These are phyloP conservation scores for Saimiri boliviensis DNA, from an alignment of 2,113 vertebrate genomes.

Conservation along the genomic window DNA sequence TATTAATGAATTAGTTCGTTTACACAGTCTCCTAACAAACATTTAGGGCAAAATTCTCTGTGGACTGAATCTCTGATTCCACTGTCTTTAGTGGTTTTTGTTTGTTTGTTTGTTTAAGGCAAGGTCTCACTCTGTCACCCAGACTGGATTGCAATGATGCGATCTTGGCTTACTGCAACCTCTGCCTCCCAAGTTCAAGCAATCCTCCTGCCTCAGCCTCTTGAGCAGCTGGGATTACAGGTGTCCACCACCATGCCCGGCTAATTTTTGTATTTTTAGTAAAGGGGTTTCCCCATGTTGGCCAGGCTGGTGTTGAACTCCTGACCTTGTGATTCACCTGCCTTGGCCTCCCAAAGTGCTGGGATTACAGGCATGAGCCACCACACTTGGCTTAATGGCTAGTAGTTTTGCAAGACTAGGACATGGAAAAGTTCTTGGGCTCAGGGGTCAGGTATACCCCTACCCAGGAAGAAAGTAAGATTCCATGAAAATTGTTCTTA, in stretches of 20 bases:
- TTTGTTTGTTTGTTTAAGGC: not conserved
- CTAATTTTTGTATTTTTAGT: no score
- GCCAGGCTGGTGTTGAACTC: no score
- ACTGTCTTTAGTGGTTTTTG: not conserved
- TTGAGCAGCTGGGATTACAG: no score
- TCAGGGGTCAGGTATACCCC: not conserved
- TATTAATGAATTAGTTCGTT: not conserved
- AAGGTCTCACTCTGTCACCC: not conserved
- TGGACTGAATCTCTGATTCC: not conserved
- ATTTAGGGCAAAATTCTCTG: not conserved
- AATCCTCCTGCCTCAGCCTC: no score
- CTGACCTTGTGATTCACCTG: no score
- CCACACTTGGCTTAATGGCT: not conserved
- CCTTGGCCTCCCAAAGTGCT: no score
- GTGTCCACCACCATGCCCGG: no score
- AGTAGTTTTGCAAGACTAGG: not conserved
- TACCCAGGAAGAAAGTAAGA: not conserved
- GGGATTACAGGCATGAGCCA: no score
- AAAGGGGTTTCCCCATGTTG: no score
- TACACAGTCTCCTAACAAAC: not conserved
- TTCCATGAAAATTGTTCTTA: not conserved
- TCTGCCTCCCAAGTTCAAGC: no score
- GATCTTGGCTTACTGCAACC: no score
- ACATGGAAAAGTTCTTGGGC: not conserved
- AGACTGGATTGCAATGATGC: not conserved